Base-by-base conservation (phyloP, 2,113 vertebrate genomes). In the Scomber scombrus region DNA sequence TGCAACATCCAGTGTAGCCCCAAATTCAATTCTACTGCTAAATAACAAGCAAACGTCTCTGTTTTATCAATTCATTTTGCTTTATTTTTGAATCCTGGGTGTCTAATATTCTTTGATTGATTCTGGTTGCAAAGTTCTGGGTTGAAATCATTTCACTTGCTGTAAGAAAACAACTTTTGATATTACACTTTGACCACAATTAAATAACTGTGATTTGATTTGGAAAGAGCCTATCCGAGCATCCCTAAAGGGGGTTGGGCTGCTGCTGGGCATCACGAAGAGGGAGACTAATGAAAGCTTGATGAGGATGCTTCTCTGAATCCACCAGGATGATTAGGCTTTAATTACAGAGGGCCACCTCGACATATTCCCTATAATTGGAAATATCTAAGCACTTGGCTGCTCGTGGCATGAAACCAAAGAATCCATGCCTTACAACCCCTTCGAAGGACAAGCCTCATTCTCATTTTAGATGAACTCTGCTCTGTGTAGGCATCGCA, bases 301-400 rank as follows among this genome's bases (percentile, higher is more conserved):
- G 91, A 94, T 90, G 92, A 92, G 91, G 88, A 91, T 68, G 89
- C 87, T 72, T 81, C 89, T 90, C 88, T 79, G 94, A 92, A 94
- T 93, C 87, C 85, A 82, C 72, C 69, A 26, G 74, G 85, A 80
- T 92, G 91, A 95, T 94, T 94, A 93, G 92, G 85, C 89, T 89
- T 93, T 95, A 94, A 95, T 94, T 94, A 94, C 90, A 21, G 70
- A 87, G 84, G 81, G 90, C 89, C 77, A 80, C 82, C 61, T 87
- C 78, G 91, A 94, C 91, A 90, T 89, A 90, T 93, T 92, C 90
- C 87, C 91, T 85, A 91, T 94, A 94, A 93, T 94, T 93, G 90
- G 90, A 93, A 93, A 92, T 91, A 93, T 91, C 91, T 73, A 88
- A 91, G 87, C 90, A 78, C 88, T 78, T 52, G 71, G 81, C 70